Base-by-base conservation (phyloP, 37 sponge, comb jelly and placozoan species). In the Bolinopsis microptera region DNA sequence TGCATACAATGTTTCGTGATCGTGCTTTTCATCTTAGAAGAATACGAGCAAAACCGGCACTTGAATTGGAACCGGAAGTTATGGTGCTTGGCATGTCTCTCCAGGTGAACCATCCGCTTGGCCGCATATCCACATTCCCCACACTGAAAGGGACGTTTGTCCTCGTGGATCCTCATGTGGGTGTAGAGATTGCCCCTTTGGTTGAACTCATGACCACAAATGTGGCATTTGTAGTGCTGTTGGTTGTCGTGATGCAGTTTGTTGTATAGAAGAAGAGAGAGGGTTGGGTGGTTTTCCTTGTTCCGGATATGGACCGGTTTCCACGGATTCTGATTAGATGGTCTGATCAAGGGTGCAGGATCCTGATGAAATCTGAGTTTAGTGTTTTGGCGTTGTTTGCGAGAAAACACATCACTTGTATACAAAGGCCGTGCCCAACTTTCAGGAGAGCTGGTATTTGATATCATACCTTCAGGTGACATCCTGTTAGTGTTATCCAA, bases 1-100 rank as follows among this genome's bases (percentile, higher is more conserved):
- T n/a, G 26, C 30, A 30, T 30, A 3, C 26, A 24, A 72, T 72
- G 74, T 72, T 72, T 72, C 13, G 74, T 72, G 3, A n/a, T 72
- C 18, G 74, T 72, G 3, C 74, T 28, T n/a, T 72, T 72, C 31
- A 28, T 72, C 31, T n/a, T 72, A 30, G 74, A 72, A 3, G 74
- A 24, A 21, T 72, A 72, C 22, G 74, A 72, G 74, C 74, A 72
- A 28, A 72, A 72, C 31, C 31, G 30, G 18, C 74, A 72, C 74
- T 72, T 72, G 75, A 24, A 30, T 8, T 72, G 75, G 18, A n/a
- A 72, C 75, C 75, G 75, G 31, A 36, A 82, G 38, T 33, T 24
- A 3, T 31, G 83, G 23, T 82, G 22, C 83, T 82, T 36, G 30
- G 30, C 30, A 82, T 82, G 83, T 82, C 38, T 32, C 38, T 82